Evolutionary conservation across 1,140 invertebrate species (phyloP), one percentile per base, ranked within the genome.

Genomic region (Charaxes varanes): DNA sequence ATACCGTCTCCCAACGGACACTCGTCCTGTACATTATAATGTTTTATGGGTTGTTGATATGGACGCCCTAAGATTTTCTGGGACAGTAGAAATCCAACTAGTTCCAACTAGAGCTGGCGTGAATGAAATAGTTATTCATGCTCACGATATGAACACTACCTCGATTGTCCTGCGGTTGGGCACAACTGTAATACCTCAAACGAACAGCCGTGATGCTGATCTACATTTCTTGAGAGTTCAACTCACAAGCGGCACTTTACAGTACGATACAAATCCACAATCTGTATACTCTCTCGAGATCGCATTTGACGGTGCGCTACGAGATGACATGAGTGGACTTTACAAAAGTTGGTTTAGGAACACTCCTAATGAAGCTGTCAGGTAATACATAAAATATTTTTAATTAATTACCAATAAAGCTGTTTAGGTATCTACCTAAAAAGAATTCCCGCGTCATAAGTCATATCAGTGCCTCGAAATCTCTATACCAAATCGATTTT

Each of bases 291-390:
- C 36, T 0, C 71, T 89, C 6, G 50, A 57, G 2, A 83, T 89
- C 18, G 26, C 30, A 0, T 90, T 87, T 33, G 66, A 24, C 0
- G 86, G 87, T 17, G 14, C 42, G 0, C 63, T 90, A 45, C 73
- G 86, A 35, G 72, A 84, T 11, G 87, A 89, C 18, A 88, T 90
- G 85, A 84, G 87, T 24, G 94, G 94, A 8, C 93, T 96, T 59
- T 96, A 96, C 59, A 86, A 87, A 40, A 94, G 91, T 67, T 90
- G 84, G 37, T 96, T 94, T 59, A 77, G 70, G n/a, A 72, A 79
- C 19, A 49, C 33, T 22, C 32, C 36, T 6, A 60, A 30, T 14
- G 50, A 53, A 21, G 8, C 16, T 6, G 32, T 59, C 8, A 69
- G 54, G 72, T 69, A 48, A 47, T n/a, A n/a, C n/a, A n/a, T n/a